A percentile compares a stretch with the other conserved stretches of the same genome.
phyloP scores from a whole-genome alignment of 2,113 vertebrate species.

The Naja naja region DNA sequence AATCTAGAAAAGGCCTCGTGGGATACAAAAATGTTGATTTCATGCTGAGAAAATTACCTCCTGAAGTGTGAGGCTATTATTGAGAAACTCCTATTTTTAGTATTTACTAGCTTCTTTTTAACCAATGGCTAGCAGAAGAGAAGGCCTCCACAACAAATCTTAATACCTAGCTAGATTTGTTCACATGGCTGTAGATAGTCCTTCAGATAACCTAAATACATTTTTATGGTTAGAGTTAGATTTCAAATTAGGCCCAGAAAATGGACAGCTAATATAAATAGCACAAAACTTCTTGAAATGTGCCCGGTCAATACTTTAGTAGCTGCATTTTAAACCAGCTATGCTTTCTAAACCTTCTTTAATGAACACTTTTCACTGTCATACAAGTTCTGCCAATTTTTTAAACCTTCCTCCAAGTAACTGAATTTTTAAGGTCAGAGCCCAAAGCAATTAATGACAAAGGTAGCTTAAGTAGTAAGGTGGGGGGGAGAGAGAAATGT shows the following conservation, averaged over 20 bases:
- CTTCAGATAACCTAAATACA: neutral
- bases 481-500: neutral
- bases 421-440: neutral
- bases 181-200: neutral
- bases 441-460: neutral
- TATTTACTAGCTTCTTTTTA: neutral
- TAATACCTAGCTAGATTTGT: neutral
- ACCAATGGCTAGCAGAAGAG: neutral
- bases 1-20: neutral
- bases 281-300: neutral
- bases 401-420: neutral
- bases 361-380: neutral
- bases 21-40: neutral
- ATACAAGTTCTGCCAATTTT: neutral
- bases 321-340: neutral
- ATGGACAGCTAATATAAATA: neutral
- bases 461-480: neutral
- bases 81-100: neutral
- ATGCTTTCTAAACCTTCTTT: neutral
- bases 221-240: neutral
- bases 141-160: neutral
- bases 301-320: neutral
- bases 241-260: neutral
- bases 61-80: neutral
- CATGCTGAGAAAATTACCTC: neutral